Evolutionary conservation across 2,797 vertebrate genomes (phyloP), one percentile per base, ranked within the genome.

Genomic region (Euthynnus affinis): DNA sequence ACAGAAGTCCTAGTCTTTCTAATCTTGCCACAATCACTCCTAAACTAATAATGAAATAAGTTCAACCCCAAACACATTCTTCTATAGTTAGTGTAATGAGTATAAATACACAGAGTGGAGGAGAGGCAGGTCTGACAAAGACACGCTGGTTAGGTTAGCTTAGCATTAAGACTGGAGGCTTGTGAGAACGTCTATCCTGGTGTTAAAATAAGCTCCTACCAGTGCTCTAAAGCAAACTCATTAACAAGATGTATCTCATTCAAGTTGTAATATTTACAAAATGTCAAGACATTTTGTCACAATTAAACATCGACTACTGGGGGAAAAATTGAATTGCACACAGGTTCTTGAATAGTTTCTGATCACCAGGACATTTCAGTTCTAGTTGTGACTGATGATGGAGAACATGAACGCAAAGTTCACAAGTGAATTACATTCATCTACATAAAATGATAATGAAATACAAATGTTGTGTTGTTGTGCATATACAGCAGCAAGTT

Each of bases 11-110:
- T 29, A 9, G 56, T 73, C 71, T 76, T 82, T 56, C 57, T 52
- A 65, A 34, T 79, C 57, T 25, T 71, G 53, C 44, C 64, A 71
- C 66, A 42, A 62, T 81, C 72, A 65, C 57, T 82, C 62, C 66
- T 60, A 71, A 58, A 67, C 25, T n/a, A n/a, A 42, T 6, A 6
- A 9, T 49, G 25, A 42, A 70, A 51, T 29, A 73, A 52, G 65
- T 74, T 77, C 15, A 73, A 58, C 64, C 64, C 25, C 23, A 53
- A 77, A 70, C 56, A 42, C 46, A 64, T 48, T 37, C 65, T 44
- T 44, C 40, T 62, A 44, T 6, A 32, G 5, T 32, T 6, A 32
- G 29, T 32, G 29, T 5, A 32, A 32, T 32, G 29, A 6, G 29
- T 32, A 5, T 32, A 32, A 32, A 32, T 32, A 32, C 29, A 32